Conservation (phyloP, 1,140 invertebrate genomes). For the Apis dorsata region DNA sequence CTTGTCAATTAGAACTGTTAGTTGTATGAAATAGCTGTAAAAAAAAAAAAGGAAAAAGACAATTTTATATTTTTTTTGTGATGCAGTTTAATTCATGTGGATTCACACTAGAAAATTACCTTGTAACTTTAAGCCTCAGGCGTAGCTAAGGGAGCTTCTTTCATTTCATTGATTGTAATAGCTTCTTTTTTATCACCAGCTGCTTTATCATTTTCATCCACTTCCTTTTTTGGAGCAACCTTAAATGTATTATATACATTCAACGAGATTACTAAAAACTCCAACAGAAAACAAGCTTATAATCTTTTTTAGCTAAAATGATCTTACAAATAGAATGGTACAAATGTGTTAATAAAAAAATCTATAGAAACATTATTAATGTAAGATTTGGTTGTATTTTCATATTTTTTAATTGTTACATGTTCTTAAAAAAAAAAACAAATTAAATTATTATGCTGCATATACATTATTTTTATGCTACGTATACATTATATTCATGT, state of each 20-base stretch:
- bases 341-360: background rate
- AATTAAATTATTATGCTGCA: background rate
- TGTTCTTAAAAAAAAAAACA: background rate
- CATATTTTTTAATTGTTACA: background rate
- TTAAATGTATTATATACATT: slow-evolving; percentile 46
- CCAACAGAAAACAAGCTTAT: background rate
- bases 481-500: background rate
- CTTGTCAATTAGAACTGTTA: slow-evolving; percentile 57
- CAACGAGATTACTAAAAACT: background rate
- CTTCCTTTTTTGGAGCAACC: slow-evolving; percentile 76
- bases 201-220: slow-evolving; percentile 70
- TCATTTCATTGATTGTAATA: slow-evolving; percentile 73
- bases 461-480: background rate
- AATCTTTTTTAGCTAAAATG: slow-evolving; percentile 16
- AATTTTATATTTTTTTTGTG: slow-evolving; percentile 5
- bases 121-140: slow-evolving; percentile 73
- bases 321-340: slow-evolving; percentile 1
- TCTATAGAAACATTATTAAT: background rate
- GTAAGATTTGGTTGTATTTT: background rate
- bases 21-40: slow-evolving; percentile 57
- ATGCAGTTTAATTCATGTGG: background rate
- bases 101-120: slow-evolving; percentile 54
- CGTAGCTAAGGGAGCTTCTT: slow-evolving; percentile 76
- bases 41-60: slow-evolving; percentile 29
- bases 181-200: slow-evolving; percentile 74